phyloP scores from a whole-genome alignment of 35 echinoderm and acorn worm species.

The Ophiothrix spiculata region DNA sequence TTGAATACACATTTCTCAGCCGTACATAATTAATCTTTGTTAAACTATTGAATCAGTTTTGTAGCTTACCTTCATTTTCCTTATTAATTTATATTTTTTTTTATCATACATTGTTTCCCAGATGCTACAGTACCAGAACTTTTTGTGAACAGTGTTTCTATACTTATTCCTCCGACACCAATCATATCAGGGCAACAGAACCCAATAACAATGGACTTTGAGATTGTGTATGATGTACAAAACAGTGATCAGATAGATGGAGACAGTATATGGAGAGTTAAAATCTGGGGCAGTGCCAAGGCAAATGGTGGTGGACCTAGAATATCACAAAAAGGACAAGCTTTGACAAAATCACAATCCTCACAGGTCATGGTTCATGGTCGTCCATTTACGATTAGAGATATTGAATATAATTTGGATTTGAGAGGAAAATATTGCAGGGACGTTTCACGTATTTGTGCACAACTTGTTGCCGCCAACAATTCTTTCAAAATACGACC shows the following conservation, averaged over 20 bases:
- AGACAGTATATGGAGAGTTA: background rate
- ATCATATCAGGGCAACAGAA: background rate
- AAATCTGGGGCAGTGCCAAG: background rate
- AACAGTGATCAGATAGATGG: background rate
- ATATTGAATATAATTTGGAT: background rate
- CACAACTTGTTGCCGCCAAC: background rate
- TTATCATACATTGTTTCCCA: background rate
- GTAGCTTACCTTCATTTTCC: too few relatives aligned
- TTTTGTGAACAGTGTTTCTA: background rate
- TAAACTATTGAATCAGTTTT: too few relatives aligned
- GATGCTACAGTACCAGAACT: background rate
- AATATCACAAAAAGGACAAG: background rate
- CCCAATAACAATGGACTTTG: conserved; percentile 3
- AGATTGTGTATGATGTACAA: background rate
- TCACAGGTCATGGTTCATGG: background rate
- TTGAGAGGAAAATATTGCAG: background rate
- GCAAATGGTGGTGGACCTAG: background rate
- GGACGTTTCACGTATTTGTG: background rate
- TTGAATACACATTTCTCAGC: too few relatives aligned
- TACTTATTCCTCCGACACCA: background rate
- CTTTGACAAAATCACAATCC: background rate
- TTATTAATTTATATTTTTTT: too few relatives aligned
- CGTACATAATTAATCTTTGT: too few relatives aligned
- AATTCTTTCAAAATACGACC: background rate
- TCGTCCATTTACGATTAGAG: background rate